Percentiles rank a stretch among this genome's conserved stretches.
These are phyloP conservation scores for Orthosia gracilis DNA, from an alignment of 2,888 invertebrate genomes.

Conservation along the genomic window DNA sequence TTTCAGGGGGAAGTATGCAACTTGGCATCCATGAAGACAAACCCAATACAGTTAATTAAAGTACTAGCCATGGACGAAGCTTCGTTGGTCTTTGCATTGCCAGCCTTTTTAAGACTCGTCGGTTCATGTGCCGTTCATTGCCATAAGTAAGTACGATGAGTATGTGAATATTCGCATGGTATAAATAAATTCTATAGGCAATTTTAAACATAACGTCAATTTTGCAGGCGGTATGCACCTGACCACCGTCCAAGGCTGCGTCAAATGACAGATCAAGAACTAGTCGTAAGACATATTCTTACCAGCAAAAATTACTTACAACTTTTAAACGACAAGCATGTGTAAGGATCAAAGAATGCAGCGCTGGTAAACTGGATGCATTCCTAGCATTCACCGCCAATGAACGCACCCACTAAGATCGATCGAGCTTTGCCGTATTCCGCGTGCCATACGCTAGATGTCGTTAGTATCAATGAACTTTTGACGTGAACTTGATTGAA, in stretches of 20 bases:
- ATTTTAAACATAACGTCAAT: constrained; percentile 57
- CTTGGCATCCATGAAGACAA: constrained; percentile 73
- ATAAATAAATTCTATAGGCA: constrained; percentile 20
- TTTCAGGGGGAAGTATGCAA: constrained; percentile 77
- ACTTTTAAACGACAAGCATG: constrained; percentile 71
- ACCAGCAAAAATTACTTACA: constrained; percentile 77
- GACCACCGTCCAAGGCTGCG: constrained; percentile 66
- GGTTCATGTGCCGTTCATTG: constrained; percentile 75
- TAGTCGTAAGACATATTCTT: constrained; percentile 80
- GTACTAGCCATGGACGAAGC: constrained; percentile 78
- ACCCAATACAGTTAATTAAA: constrained; percentile 79
- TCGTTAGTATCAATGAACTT: constrained; percentile 86
- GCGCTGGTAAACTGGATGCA: constrained; percentile 74
- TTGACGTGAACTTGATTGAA: constrained; percentile 90
- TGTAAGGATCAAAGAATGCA: constrained; percentile 63
- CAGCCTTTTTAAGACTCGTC: constrained; percentile 79
- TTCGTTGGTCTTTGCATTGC: constrained; percentile 79
- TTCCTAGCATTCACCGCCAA: constrained; percentile 73
- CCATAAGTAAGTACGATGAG: constrained; percentile 65
- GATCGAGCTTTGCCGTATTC: constrained; percentile 83
- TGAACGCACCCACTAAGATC: constrained; percentile 80
- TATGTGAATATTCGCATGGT: constrained; percentile 30
- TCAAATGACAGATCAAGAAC: constrained; percentile 77
- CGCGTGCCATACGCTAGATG: constrained; percentile 85
- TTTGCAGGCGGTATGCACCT: constrained; percentile 43